These are phyloP conservation scores for Cynodonichthys magdalenae DNA, from an alignment of 2,797 vertebrate genomes.

Conservation along the genomic window DNA sequence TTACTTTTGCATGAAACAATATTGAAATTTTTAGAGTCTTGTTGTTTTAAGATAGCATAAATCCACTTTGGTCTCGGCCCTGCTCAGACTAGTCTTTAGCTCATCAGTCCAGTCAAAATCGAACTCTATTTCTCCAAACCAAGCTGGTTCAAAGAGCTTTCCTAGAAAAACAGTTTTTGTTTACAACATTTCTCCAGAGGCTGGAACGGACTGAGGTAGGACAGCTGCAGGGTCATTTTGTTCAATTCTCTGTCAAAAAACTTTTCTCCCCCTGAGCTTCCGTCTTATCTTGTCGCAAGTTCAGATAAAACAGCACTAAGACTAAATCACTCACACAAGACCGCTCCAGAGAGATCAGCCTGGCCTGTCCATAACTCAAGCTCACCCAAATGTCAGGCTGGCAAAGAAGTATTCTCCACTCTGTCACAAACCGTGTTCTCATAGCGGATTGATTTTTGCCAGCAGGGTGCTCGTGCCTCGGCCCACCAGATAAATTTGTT, in stretches of 20 bases:
- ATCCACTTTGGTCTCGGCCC: no score
- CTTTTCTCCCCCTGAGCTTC: constrained; percentile 14
- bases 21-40: no score
- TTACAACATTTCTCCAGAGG: background rate
- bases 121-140: no score
- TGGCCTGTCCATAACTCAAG: constrained; percentile 20
- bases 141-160: no score
- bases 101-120: no score
- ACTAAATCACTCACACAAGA: constrained; percentile 18
- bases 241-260: constrained; percentile 9
- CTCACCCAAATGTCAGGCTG: constrained; percentile 11
- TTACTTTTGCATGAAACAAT: no score
- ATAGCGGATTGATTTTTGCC: constrained; percentile 1
- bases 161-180: no score
- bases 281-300: constrained; percentile 29
- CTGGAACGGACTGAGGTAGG: constrained; percentile 1
- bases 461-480: background rate
- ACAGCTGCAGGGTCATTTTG: constrained; percentile 30
- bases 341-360: background rate
- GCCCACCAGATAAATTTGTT: constrained; percentile 6
- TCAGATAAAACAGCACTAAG: constrained; percentile 22
- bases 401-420: constrained; percentile 24
- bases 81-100: no score
- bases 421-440: background rate
- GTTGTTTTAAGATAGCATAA: no score